phyloP scores from a whole-genome alignment of 2,888 invertebrate genomes.

The Byasa hedistus region DNA sequence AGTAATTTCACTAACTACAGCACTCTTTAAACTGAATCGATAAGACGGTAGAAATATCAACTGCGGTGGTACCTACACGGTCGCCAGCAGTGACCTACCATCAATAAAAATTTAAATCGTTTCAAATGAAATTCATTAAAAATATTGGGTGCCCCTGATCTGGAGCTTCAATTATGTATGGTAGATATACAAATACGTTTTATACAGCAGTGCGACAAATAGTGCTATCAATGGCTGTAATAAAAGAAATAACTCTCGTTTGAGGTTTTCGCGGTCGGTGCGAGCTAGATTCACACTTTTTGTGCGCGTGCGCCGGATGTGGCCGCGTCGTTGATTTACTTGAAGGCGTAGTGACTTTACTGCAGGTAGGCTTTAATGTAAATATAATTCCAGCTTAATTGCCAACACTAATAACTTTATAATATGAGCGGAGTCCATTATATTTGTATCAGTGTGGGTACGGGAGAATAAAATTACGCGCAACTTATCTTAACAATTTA shows the following conservation, averaged over 20 bases:
- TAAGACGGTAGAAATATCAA: too few relatives aligned
- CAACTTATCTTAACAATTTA: background rate
- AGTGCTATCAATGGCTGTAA: conserved; percentile 46
- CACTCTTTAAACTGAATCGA: too few relatives aligned
- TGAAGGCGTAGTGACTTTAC: conserved; percentile 35
- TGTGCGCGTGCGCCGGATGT: conserved; percentile 70
- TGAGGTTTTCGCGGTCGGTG: conserved; percentile 64
- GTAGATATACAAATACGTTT: conserved; percentile 58
- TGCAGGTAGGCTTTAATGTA: conserved; percentile 47
- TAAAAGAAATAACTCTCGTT: conserved; percentile 62
- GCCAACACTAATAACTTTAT: conserved; percentile 55
- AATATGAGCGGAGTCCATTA: conserved; percentile 48
- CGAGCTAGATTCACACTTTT: conserved; percentile 54
- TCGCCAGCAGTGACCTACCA: too few relatives aligned
- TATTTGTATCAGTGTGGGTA: conserved; percentile 46
- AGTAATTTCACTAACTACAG: too few relatives aligned
- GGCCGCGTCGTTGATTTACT: conserved; percentile 41
- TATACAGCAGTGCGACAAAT: conserved; percentile 50
- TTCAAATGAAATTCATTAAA: conserved; percentile 25
- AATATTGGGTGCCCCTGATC: conserved; percentile 50
- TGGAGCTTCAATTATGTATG: conserved; percentile 40
- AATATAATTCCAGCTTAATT: conserved; percentile 62
- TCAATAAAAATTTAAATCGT: too few relatives aligned
- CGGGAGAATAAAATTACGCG: conserved; percentile 31
- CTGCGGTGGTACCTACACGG: too few relatives aligned